Evolutionary conservation across 1,140 invertebrate genomes (phyloP).

Genomic region (Watersipora subatra): DNA sequence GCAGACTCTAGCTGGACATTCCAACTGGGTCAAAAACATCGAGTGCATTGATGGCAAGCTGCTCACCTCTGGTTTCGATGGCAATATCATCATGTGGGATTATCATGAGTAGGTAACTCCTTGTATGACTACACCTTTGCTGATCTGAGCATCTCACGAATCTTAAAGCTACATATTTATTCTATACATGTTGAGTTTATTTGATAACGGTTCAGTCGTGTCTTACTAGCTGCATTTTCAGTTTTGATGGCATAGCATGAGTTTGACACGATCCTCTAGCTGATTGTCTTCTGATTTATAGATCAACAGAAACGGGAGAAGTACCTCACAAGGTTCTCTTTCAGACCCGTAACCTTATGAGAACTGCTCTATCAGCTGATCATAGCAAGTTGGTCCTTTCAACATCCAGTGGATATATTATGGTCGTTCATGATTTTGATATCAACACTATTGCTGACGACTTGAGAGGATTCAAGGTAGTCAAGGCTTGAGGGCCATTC

Average conservation of each 20-base stretch:
- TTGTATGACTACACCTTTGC: neutral
- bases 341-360: constrained; percentile 67
- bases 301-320: neutral
- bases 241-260: too few species aligned
- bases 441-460: constrained; percentile 62
- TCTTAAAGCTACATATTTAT: neutral
- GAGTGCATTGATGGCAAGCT: constrained; percentile 75
- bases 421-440: constrained; percentile 76
- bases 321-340: constrained; percentile 49
- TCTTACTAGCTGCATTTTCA: too few species aligned
- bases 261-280: too few species aligned
- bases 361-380: constrained; percentile 70
- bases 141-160: neutral
- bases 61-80: constrained; percentile 81
- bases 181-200: neutral
- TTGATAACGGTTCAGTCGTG: too few species aligned
- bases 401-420: constrained; percentile 72
- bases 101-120: constrained; percentile 57
- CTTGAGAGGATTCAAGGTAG: constrained; percentile 60
- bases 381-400: constrained; percentile 74
- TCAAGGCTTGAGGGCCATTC: too few species aligned
- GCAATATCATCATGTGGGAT: constrained; percentile 85
- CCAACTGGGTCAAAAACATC: constrained; percentile 92
- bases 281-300: too few species aligned
- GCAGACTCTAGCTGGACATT: constrained; percentile 65